Conservation (phyloP, 2,888 invertebrate species). For the Polia nebulosa region DNA sequence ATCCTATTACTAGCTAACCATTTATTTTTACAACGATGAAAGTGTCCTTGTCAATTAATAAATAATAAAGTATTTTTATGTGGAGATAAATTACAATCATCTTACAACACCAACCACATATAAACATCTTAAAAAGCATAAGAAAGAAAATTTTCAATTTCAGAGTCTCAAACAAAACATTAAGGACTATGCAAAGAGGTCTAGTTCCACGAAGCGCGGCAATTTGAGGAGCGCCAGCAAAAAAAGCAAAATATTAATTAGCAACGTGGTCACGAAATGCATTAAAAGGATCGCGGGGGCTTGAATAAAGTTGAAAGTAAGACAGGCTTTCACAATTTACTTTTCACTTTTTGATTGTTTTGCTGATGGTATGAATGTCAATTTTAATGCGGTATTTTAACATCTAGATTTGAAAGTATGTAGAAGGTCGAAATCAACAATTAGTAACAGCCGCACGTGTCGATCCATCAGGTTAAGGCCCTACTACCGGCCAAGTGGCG, state of each 20-base stretch:
- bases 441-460: too few species aligned
- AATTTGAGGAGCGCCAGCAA: conserved; percentile 29
- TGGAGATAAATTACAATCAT: background rate
- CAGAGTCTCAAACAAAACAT: conserved; percentile 22
- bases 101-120: conserved; percentile 6
- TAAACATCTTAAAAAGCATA: conserved; percentile 9
- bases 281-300: conserved; percentile 32
- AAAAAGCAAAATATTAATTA: conserved; percentile 54
- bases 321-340: conserved; percentile 13
- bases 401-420: background rate
- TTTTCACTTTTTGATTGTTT: conserved; percentile 8
- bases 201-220: conserved; percentile 29
- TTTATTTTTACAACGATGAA: too few species aligned
- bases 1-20: too few species aligned
- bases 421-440: too few species aligned
- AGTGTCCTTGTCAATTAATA: too few species aligned
- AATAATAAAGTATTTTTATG: too few species aligned
- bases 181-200: conserved; percentile 33
- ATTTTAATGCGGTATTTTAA: conserved; percentile 3
- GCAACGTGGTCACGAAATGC: conserved; percentile 46
- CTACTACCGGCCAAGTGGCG: too few species aligned
- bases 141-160: conserved; percentile 16
- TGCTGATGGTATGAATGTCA: conserved; percentile 7
- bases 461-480: too few species aligned
- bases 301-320: conserved; percentile 18